Evolutionary conservation across 2,113 vertebrate species (phyloP), one percentile per base, ranked within the genome.

Genomic region (Oryzias woworae): DNA sequence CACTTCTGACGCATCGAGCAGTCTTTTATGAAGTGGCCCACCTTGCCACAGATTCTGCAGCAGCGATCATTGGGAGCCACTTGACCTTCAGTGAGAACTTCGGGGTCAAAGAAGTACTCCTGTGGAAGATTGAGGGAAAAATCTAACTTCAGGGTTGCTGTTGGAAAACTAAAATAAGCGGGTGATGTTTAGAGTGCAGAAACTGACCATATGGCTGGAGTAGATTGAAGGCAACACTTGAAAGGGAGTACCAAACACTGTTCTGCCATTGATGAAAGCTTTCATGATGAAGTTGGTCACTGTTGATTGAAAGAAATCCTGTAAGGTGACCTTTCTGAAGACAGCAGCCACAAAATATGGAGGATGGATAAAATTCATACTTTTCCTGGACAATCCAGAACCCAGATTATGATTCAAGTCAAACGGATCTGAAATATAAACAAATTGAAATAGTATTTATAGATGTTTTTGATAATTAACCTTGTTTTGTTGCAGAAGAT

Each of bases 281-380:
- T 98, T 98, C 95, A 97, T 97, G 89, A 98, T 98, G 92, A 98
- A 98, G 90, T 98, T 96, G 59, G 95, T 98, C 96, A 98, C 96
- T 97, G 77, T 66, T 70, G 74, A 68, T 14, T 63, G 50, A 18
- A 60, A 42, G 50, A n/a, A 44, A 3, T 31, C 0, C 22, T 51
- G 45, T 12, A 0, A 31, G 24, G 23, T 20, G 14, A 52, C 13
- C 7, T 36, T 36, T 12, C 10, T 36, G 36, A 36, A 36, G 2
- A 36, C 8, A 36, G 36, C 36, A 36, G 36, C 36, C 36, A 36
- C 2, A 43, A 17, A 31, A 6, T n/a, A 12, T 1, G 15, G 1
- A 15, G n/a, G 53, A 10, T 8, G 16, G 22, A 2, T 53, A 56
- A 59, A 8, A 2, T 31, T 73, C 94, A 78, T 93, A 97, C 96